Percentiles rank a stretch among this genome's conserved stretches.
These are phyloP conservation scores for Rhodophaea formosa DNA, from an alignment of 2,888 invertebrate species.

Conservation along the genomic window DNA sequence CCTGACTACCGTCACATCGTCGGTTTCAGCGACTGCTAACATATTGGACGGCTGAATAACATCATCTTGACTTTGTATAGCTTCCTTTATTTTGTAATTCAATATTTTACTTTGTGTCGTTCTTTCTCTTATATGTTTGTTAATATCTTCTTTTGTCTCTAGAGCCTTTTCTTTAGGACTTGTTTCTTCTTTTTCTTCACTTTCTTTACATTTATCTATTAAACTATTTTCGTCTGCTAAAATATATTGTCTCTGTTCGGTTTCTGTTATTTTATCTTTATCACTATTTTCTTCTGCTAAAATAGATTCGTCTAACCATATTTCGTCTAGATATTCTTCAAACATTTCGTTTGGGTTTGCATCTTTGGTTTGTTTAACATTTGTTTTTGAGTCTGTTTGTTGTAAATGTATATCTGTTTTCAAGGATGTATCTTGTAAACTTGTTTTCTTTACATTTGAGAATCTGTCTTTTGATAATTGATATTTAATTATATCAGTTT, in stretches of 20 bases:
- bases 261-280: too few relatives aligned
- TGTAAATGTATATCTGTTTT: not conserved
- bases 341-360: not conserved
- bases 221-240: too few relatives aligned
- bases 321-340: not conserved
- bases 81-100: not conserved
- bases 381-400: not conserved
- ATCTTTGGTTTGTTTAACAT: not conserved
- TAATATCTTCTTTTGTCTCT: not conserved
- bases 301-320: not conserved
- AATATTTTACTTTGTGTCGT: not conserved
- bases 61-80: not conserved
- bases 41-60: too few relatives aligned
- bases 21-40: not conserved
- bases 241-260: too few relatives aligned
- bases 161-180: not conserved
- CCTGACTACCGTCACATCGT: not conserved
- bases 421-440: not conserved
- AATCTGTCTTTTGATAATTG: too few relatives aligned
- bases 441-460: not conserved
- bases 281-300: not conserved
- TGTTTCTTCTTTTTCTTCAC: too few relatives aligned
- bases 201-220: too few relatives aligned
- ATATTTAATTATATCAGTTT: not conserved
- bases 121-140: not conserved